Percentiles rank a stretch among this genome's conserved stretches.
Evolutionary conservation across 2,797 vertebrate genomes (phyloP).

Genomic region (Hyperoplus lanceolatus): DNA sequence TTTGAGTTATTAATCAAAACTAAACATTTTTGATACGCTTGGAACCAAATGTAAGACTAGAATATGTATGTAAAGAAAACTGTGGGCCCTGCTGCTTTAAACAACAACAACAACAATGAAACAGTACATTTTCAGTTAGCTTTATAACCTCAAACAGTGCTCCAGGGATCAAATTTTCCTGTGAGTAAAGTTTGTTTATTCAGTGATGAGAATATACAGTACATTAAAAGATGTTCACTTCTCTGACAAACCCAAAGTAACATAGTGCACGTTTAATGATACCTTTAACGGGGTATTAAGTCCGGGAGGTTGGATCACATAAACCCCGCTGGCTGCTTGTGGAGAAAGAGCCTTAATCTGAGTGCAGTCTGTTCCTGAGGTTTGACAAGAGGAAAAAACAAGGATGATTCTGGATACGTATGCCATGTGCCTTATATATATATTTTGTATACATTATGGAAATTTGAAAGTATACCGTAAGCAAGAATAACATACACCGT

Average conservation of each 20-base stretch:
- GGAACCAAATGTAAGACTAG: too few species aligned
- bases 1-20: not conserved
- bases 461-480: not conserved
- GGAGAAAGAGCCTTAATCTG: constrained; percentile 63
- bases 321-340: constrained; percentile 68
- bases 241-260: too few species aligned
- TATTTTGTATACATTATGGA: not conserved
- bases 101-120: too few species aligned
- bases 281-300: constrained; percentile 63
- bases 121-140: too few species aligned
- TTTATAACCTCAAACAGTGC: too few species aligned
- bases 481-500: not conserved
- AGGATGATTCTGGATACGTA: not conserved
- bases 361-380: constrained; percentile 73
- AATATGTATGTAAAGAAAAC: too few species aligned
- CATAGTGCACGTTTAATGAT: not conserved
- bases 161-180: too few species aligned
- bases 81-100: too few species aligned
- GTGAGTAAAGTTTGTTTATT: too few species aligned
- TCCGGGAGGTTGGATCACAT: constrained; percentile 62
- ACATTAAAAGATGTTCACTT: too few species aligned
- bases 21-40: too few species aligned
- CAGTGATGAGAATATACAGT: too few species aligned
- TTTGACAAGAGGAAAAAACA: constrained; percentile 9
- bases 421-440: not conserved